Evolutionary conservation across 2,113 vertebrate genomes (phyloP), one percentile per base, ranked within the genome.

Genomic region (Astur gentilis): DNA sequence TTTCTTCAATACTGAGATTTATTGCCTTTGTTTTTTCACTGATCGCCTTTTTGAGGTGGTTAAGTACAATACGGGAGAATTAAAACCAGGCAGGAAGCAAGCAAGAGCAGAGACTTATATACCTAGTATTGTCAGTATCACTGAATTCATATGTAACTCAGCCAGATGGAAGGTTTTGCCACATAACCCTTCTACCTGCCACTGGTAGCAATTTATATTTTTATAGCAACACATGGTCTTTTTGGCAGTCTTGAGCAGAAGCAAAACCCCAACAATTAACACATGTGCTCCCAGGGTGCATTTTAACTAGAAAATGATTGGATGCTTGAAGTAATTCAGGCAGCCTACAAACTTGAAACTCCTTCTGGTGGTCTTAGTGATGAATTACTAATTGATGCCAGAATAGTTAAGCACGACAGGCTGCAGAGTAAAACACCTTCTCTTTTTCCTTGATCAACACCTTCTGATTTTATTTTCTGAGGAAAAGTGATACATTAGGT

Each of bases 221-320:
- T 95, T 91, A 92, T 49, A 88, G 89, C 18, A 90, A 64, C 65
- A 95, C 47, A 62, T 38, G 62, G 36, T 13, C 45, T 83, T 85
- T 86, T 91, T 95, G 55, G 64, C 84, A 87, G 45, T 34, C 65
- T 49, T 85, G 50, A 95, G 95, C 70, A 93, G 90, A 91, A 96
- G 58, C 72, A 95, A 96, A 95, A 49, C 21, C 49, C 65, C 54
- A 84, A 32, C 65, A 96, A 95, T 95, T 95, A 95, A 83, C 76
- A 93, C 3, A 0, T 83, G 73, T 88, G 83, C 47, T 87, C 90
- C 89, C 70, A 92, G 62, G 72, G 86, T 84, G 62, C 60, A 79
- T 62, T 97, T 96, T 85, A 93, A 96, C 67, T 69, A 66, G 44
- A 55, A 92, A 93, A 81, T 60, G 25, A 93, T n/a, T 93, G 82